Conservation (phyloP, 1,140 invertebrate genomes). For the Chrysomallon squamiferum region DNA sequence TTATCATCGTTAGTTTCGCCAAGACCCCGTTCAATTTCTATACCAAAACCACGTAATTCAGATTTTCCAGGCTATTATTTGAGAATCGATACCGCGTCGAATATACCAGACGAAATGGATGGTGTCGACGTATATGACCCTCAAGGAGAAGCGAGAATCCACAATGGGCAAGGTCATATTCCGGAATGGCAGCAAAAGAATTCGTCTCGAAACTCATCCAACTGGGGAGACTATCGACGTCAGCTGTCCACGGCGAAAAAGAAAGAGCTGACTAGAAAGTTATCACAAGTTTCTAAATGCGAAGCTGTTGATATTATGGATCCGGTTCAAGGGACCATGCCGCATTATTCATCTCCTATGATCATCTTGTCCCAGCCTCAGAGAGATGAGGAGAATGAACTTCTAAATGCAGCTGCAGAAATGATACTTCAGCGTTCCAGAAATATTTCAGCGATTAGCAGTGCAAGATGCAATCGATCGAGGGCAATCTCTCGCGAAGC, state of each 20-base stretch:
- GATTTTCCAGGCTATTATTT: not conserved
- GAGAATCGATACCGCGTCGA: not conserved
- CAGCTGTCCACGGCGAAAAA: conserved; percentile 20
- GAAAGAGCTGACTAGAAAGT: conserved; percentile 13
- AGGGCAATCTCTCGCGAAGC: not conserved
- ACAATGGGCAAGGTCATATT: not conserved
- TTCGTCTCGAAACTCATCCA: not conserved
- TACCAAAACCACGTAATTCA: not conserved
- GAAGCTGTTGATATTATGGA: conserved; percentile 15
- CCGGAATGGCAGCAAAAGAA: not conserved
- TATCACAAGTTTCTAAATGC: conserved; percentile 18
- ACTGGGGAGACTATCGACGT: conserved; percentile 2
- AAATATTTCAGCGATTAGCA: not conserved
- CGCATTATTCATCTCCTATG: not conserved
- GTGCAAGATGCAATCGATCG: not conserved
- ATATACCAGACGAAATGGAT: not conserved
- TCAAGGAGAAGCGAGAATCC: not conserved
- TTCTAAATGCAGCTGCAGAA: not conserved
- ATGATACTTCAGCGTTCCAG: not conserved
- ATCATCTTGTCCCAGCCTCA: conserved; percentile 12
- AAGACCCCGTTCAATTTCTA: not conserved
- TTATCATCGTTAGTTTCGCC: not conserved
- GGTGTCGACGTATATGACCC: not conserved
- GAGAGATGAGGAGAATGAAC: not conserved
- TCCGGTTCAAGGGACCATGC: not conserved